Evolutionary conservation across 2,113 vertebrate species (phyloP).

Genomic region (Poicephalus meyeri): DNA sequence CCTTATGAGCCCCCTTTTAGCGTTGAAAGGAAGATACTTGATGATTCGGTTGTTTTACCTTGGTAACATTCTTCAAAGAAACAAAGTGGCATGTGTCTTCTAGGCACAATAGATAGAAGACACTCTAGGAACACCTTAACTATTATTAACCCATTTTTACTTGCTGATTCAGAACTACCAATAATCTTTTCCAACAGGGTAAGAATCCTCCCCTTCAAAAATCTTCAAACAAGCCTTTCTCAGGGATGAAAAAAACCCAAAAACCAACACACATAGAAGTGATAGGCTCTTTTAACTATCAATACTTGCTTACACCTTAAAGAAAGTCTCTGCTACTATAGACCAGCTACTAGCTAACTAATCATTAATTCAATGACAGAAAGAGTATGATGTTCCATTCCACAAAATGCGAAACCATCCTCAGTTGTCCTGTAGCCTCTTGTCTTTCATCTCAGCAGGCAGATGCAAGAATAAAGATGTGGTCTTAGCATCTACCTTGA

Average conservation of each 20-base stretch:
- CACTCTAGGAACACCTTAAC: not conserved
- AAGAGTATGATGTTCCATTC: not conserved
- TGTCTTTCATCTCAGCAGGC: not conserved
- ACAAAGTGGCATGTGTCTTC: not conserved
- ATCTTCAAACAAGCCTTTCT: not conserved
- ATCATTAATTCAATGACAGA: not conserved
- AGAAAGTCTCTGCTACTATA: not conserved
- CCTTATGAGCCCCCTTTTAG: not conserved
- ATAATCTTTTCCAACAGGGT: not conserved
- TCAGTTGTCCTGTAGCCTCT: not conserved
- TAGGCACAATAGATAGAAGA: not conserved
- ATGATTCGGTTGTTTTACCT: not conserved
- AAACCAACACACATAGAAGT: not conserved
- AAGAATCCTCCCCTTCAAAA: not conserved
- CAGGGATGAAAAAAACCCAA: not conserved
- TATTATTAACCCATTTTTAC: not conserved
- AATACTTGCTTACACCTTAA: not conserved
- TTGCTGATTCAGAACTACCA: not conserved
- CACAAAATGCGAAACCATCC: not conserved
- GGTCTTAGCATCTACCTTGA: not conserved
- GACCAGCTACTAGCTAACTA: not conserved
- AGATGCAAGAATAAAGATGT: not conserved
- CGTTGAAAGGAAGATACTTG: not conserved
- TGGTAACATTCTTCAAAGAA: not conserved
- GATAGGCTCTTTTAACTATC: not conserved